Evolutionary conservation across 2,797 vertebrate genomes (phyloP).

Genomic region (Malurus leucopterus): DNA sequence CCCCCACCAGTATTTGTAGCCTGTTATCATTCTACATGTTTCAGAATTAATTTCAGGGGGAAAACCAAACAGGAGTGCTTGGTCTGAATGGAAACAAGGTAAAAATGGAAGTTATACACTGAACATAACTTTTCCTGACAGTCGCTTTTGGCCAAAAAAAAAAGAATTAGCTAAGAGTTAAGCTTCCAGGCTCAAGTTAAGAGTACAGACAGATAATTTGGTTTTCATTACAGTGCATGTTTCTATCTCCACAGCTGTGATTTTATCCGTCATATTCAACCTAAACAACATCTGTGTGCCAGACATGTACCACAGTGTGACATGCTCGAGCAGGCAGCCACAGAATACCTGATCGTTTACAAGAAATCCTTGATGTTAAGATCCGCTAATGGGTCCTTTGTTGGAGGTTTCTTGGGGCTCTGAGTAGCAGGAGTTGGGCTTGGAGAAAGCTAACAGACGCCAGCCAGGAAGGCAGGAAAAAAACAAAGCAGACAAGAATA

Average conservation of each 20-base stretch:
- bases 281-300: constrained; percentile 6
- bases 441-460: constrained; percentile 83
- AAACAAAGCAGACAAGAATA: constrained; percentile 64
- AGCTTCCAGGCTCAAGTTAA: not conserved
- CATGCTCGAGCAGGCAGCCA: constrained; percentile 44
- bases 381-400: constrained; percentile 98
- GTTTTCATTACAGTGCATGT: not conserved
- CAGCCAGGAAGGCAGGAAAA: constrained; percentile 60
- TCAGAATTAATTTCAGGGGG: not conserved
- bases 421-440: constrained; percentile 87
- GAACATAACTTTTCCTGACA: not conserved
- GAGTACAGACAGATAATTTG: not conserved
- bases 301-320: not conserved
- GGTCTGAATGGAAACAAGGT: not conserved
- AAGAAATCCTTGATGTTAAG: constrained; percentile 99
- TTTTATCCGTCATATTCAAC: not conserved
- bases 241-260: not conserved
- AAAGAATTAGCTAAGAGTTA: not conserved
- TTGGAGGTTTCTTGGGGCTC: constrained; percentile 95
- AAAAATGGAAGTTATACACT: not conserved
- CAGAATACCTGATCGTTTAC: constrained; percentile 84
- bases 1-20: not conserved
- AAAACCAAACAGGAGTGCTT: not conserved
- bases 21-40: not conserved
- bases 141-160: not conserved